Base-by-base conservation (phyloP, 1,140 invertebrate species). In the Drosophila setifemur region DNA sequence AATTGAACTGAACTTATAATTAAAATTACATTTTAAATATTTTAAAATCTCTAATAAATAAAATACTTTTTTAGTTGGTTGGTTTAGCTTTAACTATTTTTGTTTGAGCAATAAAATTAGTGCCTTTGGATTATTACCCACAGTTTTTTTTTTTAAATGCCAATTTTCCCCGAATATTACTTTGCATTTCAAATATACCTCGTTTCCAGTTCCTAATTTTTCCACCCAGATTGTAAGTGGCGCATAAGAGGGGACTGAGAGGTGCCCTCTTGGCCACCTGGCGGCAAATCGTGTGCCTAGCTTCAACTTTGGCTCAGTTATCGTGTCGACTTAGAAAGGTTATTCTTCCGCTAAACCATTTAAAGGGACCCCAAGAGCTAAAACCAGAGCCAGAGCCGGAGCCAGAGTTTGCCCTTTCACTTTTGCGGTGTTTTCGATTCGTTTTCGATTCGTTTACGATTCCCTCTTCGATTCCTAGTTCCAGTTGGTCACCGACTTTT, bases 371-470 rank as follows among this genome's bases (percentile, higher is more conserved):
- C 52, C 54, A 40, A 11, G 9, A 33, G 31, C 31, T 12, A 33
- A n/a, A 2, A 23, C 31, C 9, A 50, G 40, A 73, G 11, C 52
- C 53, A 23, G 58, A 12, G 45, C 28, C 18, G 55, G n/a, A n/a
- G n/a, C n/a, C n/a, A n/a, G n/a, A n/a, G n/a, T n/a, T n/a, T 86
- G 81, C 81, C 81, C 81, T 86, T 86, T 86, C 81, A 86, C 81
- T 86, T 86, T 86, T 78, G 48, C 35, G 19, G 33, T 14, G 45
- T 14, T 42, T 55, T 19, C 23, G 18, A 44, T 28, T 5, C 19
- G 45, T 14, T 42, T 60, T 21, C 26, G 21, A 47, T 31, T 7
- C 9, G 29, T 53, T 61, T 54, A 23, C 25, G 28, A 35, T 50
- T 67, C 35, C 19, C 4, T 29, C 14, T 49, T 39, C 31, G 23